Evolutionary conservation across 2,888 invertebrate species (phyloP), one percentile per base, ranked within the genome.

Genomic region (Tuberolachnus salignus): DNA sequence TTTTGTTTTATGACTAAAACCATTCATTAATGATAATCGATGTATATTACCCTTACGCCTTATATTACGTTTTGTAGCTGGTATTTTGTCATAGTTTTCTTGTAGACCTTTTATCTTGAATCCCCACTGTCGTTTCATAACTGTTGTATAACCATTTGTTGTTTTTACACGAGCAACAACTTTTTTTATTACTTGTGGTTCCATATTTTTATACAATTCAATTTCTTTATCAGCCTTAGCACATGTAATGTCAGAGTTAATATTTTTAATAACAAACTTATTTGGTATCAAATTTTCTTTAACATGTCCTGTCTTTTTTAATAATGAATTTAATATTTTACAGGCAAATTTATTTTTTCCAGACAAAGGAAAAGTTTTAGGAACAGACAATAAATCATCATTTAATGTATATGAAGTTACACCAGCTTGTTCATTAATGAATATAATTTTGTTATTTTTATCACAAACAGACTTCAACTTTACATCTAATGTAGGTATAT

Each of bases 141-240:
- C 67, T 49, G 49, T 8, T 8, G 16, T 8, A 13, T 49, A n/a
- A 34, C 67, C 57, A 59, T 67, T 49, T 67, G 59, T 46, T 16
- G 67, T 67, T 59, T 78, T 26, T 21, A 78, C 0, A 21, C 67
- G n/a, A 3, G 42, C 67, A 16, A 78, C 75, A 49, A 59, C n/a
- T 49, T 78, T 67, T 59, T 67, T 66, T n/a, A 49, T 42, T 14
- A 67, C 49, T 67, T 67, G 67, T 26, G 49, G 49, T 59, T 59
- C 67, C 49, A 67, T 57, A 19, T 78, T 78, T n/a, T 78, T 78
- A 59, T 78, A 67, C 3, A 78, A 44, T 59, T 78, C 67, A 21
- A 78, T 67, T 78, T 78, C 75, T 67, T 59, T 78, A 21, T 59
- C n/a, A 34, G 26, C 49, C 59, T 78, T 46, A 49, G 11, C 6